These are phyloP conservation scores for Proisotoma minuta DNA, from an alignment of 2,888 invertebrate species.

Conservation along the genomic window DNA sequence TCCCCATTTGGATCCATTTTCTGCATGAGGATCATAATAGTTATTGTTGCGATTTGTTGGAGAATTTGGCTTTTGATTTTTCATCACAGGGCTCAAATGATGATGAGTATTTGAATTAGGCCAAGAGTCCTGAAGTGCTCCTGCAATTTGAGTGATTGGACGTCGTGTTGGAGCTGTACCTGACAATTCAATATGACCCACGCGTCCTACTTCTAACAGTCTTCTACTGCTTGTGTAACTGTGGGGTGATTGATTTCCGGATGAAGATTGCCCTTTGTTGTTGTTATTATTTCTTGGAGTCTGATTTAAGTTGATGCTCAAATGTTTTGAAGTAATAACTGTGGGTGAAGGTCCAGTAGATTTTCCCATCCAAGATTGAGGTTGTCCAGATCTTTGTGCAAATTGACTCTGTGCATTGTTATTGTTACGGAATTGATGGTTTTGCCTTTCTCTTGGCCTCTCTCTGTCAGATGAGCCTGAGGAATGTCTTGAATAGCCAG, in stretches of 20 bases:
- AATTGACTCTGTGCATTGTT: background rate
- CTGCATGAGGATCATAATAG: conserved; percentile 11
- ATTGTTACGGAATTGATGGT: background rate
- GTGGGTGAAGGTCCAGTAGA: background rate
- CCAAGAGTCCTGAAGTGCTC: conserved; percentile 46
- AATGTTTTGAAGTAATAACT: conserved; percentile 4
- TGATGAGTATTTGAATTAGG: conserved; percentile 47
- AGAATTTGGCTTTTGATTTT: background rate
- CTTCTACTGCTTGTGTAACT: conserved; percentile 3
- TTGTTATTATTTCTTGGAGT: background rate
- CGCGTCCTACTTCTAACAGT: conserved; percentile 3
- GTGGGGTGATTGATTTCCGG: background rate
- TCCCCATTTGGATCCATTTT: conserved; percentile 20
- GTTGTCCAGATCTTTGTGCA: conserved; percentile 6
- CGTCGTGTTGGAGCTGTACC: conserved; percentile 30
- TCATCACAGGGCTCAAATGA: conserved; percentile 36
- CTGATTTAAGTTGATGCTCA: conserved; percentile 2
- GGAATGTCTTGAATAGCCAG: background rate
- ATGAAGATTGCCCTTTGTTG: background rate
- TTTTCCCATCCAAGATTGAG: background rate
- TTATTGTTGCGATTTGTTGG: conserved; percentile 1
- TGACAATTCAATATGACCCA: background rate
- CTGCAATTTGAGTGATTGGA: conserved; percentile 45
- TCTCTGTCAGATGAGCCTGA: background rate
- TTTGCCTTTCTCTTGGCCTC: background rate